Percentiles rank a stretch among this genome's conserved stretches.
Conservation (phyloP, 2,888 invertebrate species). For the Seira musarum region DNA sequence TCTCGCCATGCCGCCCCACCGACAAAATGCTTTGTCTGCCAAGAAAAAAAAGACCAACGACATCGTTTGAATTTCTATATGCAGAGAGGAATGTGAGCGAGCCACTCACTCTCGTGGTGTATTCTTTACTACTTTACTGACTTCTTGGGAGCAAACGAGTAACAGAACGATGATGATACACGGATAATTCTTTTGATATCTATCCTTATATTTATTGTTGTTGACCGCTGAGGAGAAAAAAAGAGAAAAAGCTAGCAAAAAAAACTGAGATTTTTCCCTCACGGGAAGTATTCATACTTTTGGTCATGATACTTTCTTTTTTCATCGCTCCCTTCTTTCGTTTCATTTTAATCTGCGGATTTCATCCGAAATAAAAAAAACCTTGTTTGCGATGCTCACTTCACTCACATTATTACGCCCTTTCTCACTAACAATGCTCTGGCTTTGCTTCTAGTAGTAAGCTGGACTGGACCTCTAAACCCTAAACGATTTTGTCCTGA, state of each 20-base stretch:
- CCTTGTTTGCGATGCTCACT: constrained; percentile 4
- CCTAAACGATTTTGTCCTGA: too few species aligned
- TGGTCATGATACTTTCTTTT: not conserved
- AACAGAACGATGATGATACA: constrained; percentile 32
- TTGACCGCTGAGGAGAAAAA: constrained; percentile 22
- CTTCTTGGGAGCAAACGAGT: too few species aligned
- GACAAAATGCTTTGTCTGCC: constrained; percentile 46
- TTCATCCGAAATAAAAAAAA: not conserved
- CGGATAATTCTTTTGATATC: constrained; percentile 38
- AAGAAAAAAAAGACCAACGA: constrained; percentile 29
- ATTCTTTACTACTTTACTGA: too few species aligned
- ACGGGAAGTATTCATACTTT: too few species aligned
- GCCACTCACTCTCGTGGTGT: too few species aligned
- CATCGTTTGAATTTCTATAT: constrained; percentile 4
- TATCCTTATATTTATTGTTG: constrained; percentile 35
- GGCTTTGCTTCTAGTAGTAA: too few species aligned
- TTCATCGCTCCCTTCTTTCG: not conserved
- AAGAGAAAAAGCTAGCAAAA: constrained; percentile 19
- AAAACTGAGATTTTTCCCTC: too few species aligned
- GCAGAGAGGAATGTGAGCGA: too few species aligned
- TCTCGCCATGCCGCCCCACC: not conserved
- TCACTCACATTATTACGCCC: constrained; percentile 1
- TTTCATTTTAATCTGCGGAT: constrained; percentile 7
- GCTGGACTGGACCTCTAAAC: too few species aligned
- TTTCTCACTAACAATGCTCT: not conserved